Percentiles rank a stretch among this genome's conserved stretches.
Conservation (phyloP, 2,113 vertebrate genomes). For the Nannospalax galili region DNA sequence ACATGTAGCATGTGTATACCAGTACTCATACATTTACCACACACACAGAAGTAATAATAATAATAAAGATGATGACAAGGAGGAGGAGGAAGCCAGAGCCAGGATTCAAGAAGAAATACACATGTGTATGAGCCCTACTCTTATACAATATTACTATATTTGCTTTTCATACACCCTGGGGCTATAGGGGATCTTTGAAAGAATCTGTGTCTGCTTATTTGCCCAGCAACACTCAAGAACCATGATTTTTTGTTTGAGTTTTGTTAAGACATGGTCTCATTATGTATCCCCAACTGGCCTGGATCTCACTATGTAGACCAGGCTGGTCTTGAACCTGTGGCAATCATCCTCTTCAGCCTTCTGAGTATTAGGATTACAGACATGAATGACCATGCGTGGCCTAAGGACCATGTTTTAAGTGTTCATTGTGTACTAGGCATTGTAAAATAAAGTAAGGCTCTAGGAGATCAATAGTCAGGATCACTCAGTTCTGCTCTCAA, state of each 20-base stretch:
- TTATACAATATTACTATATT: not conserved
- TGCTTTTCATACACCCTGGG: not conserved
- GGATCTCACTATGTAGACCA: not conserved
- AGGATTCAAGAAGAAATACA: not conserved
- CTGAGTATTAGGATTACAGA: not conserved
- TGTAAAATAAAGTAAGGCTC: not conserved
- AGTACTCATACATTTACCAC: not conserved
- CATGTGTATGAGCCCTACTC: not conserved
- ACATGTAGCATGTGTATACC: not conserved
- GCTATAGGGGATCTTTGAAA: not conserved
- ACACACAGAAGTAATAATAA: not conserved
- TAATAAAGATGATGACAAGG: too few relatives aligned
- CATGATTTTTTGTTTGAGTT: not conserved
- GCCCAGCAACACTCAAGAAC: not conserved
- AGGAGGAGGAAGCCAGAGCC: not conserved
- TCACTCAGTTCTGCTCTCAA: not conserved
- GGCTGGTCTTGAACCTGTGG: not conserved
- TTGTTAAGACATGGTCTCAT: not conserved
- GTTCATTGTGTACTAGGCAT: not conserved
- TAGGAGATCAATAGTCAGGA: not conserved
- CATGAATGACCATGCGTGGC: not conserved
- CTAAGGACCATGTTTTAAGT: slow-evolving; percentile 3
- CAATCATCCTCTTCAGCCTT: not conserved
- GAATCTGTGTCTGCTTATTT: not conserved
- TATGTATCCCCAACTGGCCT: not conserved